Evolutionary conservation across 2,113 vertebrate species (phyloP), one percentile per base, ranked within the genome.

Genomic region (Sinosuthora webbiana): DNA sequence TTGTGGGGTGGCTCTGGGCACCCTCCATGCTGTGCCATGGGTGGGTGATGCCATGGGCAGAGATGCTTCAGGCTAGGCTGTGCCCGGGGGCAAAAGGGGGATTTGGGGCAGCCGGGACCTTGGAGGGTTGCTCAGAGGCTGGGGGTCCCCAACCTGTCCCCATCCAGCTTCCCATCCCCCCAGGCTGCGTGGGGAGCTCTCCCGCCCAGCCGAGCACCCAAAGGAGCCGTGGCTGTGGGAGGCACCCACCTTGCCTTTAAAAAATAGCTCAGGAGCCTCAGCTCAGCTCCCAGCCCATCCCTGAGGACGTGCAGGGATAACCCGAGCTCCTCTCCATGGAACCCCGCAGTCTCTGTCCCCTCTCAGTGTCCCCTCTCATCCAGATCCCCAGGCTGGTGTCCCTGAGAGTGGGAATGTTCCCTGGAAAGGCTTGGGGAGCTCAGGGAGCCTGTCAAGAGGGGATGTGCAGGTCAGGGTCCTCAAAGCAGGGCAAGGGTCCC

Each of bases 301-400:
- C 13, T 0, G 2, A 39, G n/a, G 33, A 35, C 1, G 0, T 3
- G 33, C 2, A 13, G 49, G 44, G 33, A 28, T 10, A 69, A 12
- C 8, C 44, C 2, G 12, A 76, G 33, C 39, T 31, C 21, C 41
- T 42, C 11, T 27, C 22, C 25, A 3, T 0, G 11, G 28, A 75
- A 41, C 10, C 7, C 0, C 0, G 19, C 0, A 0, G 19, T 16
- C 11, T 70, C 42, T 9, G 2, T 27, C 19, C n/a, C 21, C 6
- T 70, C 30, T 10, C 2, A 1, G 7, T 11, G 31, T 7, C 27
- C 33, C 25, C 4, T 1, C 24, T 33, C 59, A 9, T 7, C 11
- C 2, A 3, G 45, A 30, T 10, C 5, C 37, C 15, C 65, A 17
- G 52, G 30, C 12, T 68, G 41, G 37, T 28, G 25, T 6, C 13